Evolutionary conservation across 2,797 vertebrate genomes (phyloP).

Genomic region (Sphenopsis melanotis): DNA sequence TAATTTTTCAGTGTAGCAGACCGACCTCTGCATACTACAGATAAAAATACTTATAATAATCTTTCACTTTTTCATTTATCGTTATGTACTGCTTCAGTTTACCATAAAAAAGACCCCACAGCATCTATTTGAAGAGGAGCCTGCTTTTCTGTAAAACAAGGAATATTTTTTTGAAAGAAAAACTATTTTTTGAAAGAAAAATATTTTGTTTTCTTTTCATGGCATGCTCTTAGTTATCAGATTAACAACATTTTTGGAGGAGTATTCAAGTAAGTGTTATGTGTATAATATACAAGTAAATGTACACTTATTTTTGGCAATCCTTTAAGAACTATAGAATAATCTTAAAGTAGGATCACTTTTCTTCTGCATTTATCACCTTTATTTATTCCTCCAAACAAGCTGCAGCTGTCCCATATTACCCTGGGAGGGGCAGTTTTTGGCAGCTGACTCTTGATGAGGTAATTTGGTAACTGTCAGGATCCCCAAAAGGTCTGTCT

Average conservation of each 20-base stretch:
- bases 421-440: not conserved
- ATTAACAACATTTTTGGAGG: not conserved
- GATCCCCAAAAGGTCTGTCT: not conserved
- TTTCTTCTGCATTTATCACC: not conserved
- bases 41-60: not conserved
- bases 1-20: not conserved
- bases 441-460: not conserved
- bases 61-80: not conserved
- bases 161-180: not conserved
- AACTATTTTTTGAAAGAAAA: no score
- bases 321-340: not conserved
- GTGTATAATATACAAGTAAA: not conserved
- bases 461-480: fast-evolving
- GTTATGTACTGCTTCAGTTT: not conserved
- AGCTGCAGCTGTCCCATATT: not conserved
- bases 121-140: not conserved
- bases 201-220: not conserved
- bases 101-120: not conserved
- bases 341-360: not conserved
- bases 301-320: not conserved
- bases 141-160: not conserved
- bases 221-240: not conserved
- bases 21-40: not conserved
- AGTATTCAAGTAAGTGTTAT: not conserved
- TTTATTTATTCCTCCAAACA: not conserved